Evolutionary conservation across 1,140 invertebrate genomes (phyloP).

Genomic region (Telenomus remus): DNA sequence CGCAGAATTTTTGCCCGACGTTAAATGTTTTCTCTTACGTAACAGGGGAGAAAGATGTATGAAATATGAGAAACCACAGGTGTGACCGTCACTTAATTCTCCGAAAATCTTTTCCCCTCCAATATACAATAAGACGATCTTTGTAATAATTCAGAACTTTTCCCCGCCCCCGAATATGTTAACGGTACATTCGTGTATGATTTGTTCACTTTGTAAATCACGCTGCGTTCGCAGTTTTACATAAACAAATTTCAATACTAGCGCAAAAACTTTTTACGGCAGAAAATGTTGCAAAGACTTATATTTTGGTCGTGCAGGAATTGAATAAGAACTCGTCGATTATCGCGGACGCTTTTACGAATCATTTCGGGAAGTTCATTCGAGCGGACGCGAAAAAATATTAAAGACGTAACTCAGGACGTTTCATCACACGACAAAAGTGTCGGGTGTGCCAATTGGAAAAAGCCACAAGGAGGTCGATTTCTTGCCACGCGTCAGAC

Average conservation of each 20-base stretch:
- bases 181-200: not conserved
- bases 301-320: no score
- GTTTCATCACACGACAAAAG: slow-evolving; percentile 20
- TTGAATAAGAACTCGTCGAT: no score
- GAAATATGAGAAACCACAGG: slow-evolving; percentile 41
- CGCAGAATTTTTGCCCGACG: not conserved
- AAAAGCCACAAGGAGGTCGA: slow-evolving; percentile 38
- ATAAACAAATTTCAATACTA: not conserved
- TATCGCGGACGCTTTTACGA: no score
- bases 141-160: slow-evolving; percentile 4
- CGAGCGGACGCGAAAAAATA: no score
- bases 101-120: slow-evolving; percentile 13
- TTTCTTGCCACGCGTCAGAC: slow-evolving; percentile 40
- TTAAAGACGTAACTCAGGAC: not conserved
- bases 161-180: not conserved
- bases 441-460: slow-evolving; percentile 45
- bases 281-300: no score
- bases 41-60: slow-evolving; percentile 20
- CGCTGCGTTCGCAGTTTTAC: not conserved
- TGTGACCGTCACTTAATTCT: slow-evolving; percentile 22
- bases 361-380: no score
- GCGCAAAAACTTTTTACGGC: not conserved
- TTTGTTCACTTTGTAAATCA: slow-evolving; percentile 2
- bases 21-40: slow-evolving; percentile 24
- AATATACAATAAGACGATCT: slow-evolving; percentile 9